Base-by-base conservation (phyloP, 2,113 vertebrate species). In the Seriola aureovittata region DNA sequence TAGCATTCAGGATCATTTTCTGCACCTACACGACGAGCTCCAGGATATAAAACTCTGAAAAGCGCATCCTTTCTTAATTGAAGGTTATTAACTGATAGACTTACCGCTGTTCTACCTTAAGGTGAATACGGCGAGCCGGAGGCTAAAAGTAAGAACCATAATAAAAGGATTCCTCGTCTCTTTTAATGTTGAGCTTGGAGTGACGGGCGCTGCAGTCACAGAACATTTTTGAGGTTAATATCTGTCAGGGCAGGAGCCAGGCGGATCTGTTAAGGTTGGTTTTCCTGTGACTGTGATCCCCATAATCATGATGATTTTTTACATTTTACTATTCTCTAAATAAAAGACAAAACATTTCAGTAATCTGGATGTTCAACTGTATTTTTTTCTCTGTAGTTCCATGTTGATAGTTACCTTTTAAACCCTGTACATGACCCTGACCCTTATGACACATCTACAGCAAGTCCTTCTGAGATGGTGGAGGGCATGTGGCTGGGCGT, bases 401-500 rank as follows among this genome's bases (percentile, higher is more conserved):
- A 60, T 50, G n/a, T 58, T 67, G 4, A 63, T n/a, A 29, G 29
- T 6, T 12, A 5, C 4, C 50, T 69, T 60, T 60, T 19, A 19
- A 29, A 52, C 32, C 5, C 16, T 5, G 25, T 21, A 14, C 25
- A n/a, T 71, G 23, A 69, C 44, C 38, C 40, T 50, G 57, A 44
- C 13, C 23, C 0, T n/a, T 71, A 2, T 75, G 19, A 40, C 8
- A 21, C 65, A 54, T 85, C 80, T 79, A 52, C 84, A 97, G 98
- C 94, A 68, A 89, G 92, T 17, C 90, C 96, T 0, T 71, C 67
- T 3, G 97, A 97, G 91, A 97, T 96, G 75, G 96, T 99, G 42
- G 96, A 99, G 86, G 96, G 96, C 85, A 99, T 99, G 97, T 99
- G 98, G 98, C 95, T 99, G 19, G 98, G 98, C 3, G 98, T 98